Base-by-base conservation (phyloP, 2,113 vertebrate species). In the Orthonyx spaldingii region DNA sequence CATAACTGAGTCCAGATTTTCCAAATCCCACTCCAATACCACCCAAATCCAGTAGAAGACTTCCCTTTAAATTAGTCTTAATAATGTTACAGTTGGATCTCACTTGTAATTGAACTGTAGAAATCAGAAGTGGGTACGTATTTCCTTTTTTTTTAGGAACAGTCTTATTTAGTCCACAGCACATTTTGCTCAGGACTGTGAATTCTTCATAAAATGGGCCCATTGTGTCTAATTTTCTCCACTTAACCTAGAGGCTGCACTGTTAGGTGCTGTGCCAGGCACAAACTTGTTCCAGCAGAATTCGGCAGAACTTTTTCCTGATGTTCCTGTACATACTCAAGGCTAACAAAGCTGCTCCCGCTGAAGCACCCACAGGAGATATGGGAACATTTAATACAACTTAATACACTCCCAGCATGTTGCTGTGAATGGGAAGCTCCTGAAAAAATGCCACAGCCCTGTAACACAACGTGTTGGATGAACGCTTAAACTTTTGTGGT, bases 191-290 rank as follows among this genome's bases (percentile, higher is more conserved):
- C 77, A 64, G 35, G 53, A 95, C 69, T 56, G 33, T 59, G 44
- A 89, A 90, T 82, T 90, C 69, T 90, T 92, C 75, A 47, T 82
- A 44, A 94, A 86, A 94, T 53, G 39, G 8, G 79, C 70, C 84
- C 65, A 94, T 74, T 74, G 57, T 89, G 85, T 52, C 81, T 94
- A 53, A 93, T 95, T 97, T 96, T 90, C 92, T 89, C 85, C 13
- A n/a, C 49, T 93, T 93, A 92, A 80, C 49, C 47, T 39, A 86
- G 50, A 95, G 71, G 57, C 71, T 93, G 53, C 44, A 68, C 89
- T 86, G 88, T 46, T 74, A 76, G 79, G 77, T 97, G 52, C 70
- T 2, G n/a, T 91, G 91, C 69, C 83, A 92, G 78, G 57, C 56
- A 77, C 64, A 91, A 82, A 77, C 52, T 72, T 79, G 30, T 64